Conservation (phyloP, 2,113 vertebrate species). For the Bos indicus region DNA sequence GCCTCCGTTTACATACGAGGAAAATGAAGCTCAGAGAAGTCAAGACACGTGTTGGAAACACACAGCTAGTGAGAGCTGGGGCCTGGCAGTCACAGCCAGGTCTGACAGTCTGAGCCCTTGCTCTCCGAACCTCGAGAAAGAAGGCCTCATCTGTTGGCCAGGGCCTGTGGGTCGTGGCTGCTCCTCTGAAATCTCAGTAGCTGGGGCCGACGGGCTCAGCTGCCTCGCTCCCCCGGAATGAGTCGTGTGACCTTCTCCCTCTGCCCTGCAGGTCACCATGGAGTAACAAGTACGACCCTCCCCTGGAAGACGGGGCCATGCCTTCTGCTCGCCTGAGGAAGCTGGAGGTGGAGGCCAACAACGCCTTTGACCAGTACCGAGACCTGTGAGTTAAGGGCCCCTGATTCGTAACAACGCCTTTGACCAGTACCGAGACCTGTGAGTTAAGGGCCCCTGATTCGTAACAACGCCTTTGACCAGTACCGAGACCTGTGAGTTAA, state of each 20-base stretch:
- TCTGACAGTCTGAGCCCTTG: neutral
- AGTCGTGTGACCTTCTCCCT: neutral
- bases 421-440: too few species aligned
- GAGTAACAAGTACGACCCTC: slow-evolving; percentile 99
- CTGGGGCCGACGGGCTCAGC: neutral
- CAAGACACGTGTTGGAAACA: neutral
- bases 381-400: slow-evolving; percentile 88
- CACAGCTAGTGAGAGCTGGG: neutral
- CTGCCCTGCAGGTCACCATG: slow-evolving; percentile 90
- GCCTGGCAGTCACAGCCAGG: rapidly evolving
- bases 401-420: too few species aligned
- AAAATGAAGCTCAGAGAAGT: neutral
- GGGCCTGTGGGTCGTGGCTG: neutral
- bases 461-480: too few species aligned
- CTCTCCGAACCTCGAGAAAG: neutral
- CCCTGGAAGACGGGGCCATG: slow-evolving; percentile 98
- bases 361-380: slow-evolving; percentile 99
- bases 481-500: slow-evolving; percentile 91
- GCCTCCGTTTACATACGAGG: neutral
- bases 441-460: slow-evolving; percentile 64
- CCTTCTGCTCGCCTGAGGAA: slow-evolving; percentile 97
- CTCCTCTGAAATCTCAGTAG: neutral
- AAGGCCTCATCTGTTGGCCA: neutral
- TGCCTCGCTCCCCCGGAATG: rapidly evolving
- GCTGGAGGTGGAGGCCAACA: slow-evolving; percentile 98